Evolutionary conservation across 2,888 invertebrate genomes (phyloP).

Genomic region (Labia minor): DNA sequence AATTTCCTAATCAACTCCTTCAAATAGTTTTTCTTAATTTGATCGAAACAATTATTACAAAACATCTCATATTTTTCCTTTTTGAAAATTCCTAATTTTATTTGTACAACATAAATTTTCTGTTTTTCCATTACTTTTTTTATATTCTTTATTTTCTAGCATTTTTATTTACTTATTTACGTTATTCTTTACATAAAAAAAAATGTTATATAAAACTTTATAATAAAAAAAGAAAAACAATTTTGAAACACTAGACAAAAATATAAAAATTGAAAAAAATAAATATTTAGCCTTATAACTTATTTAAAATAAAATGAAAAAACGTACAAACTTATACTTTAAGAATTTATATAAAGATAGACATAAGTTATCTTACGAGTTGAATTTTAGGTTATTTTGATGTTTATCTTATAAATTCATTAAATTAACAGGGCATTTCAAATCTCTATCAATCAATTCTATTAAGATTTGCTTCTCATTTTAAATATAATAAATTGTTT

Average conservation of each 20-base stretch:
- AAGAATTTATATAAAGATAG: no score
- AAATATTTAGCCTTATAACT: no score
- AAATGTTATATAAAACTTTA: background rate
- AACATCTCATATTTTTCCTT: background rate
- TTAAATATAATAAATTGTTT: no score
- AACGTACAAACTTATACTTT: no score
- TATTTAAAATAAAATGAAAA: no score
- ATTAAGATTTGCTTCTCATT: no score
- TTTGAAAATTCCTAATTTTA: slow-evolving; percentile 7
- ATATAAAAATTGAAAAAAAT: slow-evolving; percentile 13
- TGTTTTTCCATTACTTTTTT: background rate
- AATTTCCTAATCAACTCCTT: slow-evolving; percentile 36
- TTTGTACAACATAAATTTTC: slow-evolving; percentile 8
- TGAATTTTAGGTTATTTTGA: no score
- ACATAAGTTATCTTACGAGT: no score
- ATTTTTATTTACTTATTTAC: background rate
- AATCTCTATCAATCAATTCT: no score
- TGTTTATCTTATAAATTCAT: no score
- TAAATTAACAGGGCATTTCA: no score
- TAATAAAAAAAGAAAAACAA: slow-evolving; percentile 1
- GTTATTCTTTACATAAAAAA: background rate
- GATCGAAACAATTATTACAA: background rate
- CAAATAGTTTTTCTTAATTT: slow-evolving; percentile 30
- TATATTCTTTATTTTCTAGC: background rate
- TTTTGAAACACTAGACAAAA: slow-evolving; percentile 3